Conservation (phyloP, 2,113 vertebrate species). For the Cyanoliseus patagonus region DNA sequence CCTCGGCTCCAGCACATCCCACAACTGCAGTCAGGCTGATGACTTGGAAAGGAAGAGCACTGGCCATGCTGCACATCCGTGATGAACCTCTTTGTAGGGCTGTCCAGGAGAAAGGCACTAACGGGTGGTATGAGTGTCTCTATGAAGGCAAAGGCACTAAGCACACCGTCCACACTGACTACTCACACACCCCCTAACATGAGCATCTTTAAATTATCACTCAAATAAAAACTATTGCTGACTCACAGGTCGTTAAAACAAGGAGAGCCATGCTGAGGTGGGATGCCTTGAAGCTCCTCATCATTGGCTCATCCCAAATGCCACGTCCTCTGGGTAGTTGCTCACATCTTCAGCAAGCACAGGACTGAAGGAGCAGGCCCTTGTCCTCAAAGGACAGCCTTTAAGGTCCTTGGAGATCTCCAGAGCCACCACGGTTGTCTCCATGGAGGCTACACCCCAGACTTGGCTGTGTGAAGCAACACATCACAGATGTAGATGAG, state of each 20-base stretch:
- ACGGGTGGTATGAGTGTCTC: background rate
- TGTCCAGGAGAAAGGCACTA: background rate
- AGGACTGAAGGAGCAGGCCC: background rate
- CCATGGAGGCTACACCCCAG: background rate
- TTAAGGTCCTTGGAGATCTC: background rate
- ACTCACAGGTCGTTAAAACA: background rate
- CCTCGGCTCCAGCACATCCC: background rate
- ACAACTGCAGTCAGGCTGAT: background rate
- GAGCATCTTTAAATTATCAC: background rate
- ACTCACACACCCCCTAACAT: background rate
- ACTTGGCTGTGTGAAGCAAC: background rate
- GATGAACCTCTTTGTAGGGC: background rate
- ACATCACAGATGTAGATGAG: background rate
- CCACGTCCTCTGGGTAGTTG: background rate
- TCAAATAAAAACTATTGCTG: background rate
- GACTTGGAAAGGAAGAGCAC: background rate
- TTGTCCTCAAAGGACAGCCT: background rate
- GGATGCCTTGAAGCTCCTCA: background rate
- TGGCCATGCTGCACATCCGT: rapidly evolving
- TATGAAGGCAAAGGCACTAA: background rate
- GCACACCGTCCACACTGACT: background rate
- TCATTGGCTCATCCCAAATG: background rate
- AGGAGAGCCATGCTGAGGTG: background rate
- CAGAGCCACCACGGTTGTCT: background rate
- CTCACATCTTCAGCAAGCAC: background rate